A percentile compares a stretch with the other conserved stretches of the same genome.
Conservation (phyloP, 2,888 invertebrate genomes). For the Schrankia costaestrigalis region DNA sequence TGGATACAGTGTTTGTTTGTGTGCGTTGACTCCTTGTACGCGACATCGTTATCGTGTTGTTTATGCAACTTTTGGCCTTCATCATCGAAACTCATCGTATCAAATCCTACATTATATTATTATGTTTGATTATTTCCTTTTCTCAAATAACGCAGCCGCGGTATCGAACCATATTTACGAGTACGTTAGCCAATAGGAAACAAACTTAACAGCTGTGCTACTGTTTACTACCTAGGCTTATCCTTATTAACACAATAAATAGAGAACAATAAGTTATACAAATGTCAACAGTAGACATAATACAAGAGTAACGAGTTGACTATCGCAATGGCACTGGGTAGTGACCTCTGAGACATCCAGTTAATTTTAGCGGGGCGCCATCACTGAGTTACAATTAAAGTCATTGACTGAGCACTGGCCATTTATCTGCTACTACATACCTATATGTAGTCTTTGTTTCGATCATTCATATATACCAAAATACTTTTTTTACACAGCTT, state of each 20-base stretch:
- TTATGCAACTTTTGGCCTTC: slow-evolving; percentile 2
- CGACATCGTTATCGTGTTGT: slow-evolving; percentile 13
- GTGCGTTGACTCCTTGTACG: slow-evolving; percentile 24
- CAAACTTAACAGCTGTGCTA: too few relatives aligned
- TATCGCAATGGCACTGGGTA: slow-evolving; percentile 31
- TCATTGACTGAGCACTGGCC: slow-evolving; percentile 46
- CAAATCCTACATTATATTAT: too few relatives aligned
- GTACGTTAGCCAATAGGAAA: too few relatives aligned
- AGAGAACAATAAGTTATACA: slow-evolving; percentile 13
- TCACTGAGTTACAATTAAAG: slow-evolving; percentile 44
- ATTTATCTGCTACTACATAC: slow-evolving; percentile 12
- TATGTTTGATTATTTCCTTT: too few relatives aligned
- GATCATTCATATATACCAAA: too few relatives aligned
- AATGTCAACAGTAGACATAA: slow-evolving; percentile 16
- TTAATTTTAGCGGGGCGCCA: slow-evolving; percentile 56
- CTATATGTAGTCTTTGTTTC: slow-evolving; percentile 3
- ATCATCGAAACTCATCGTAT: not conserved
- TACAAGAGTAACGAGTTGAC: slow-evolving; percentile 11
- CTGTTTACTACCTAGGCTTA: too few relatives aligned
- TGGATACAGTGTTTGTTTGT: slow-evolving; percentile 30
- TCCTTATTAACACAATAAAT: slow-evolving; percentile 15
- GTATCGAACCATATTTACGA: too few relatives aligned
- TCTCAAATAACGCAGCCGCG: too few relatives aligned
- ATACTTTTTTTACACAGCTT: too few relatives aligned
- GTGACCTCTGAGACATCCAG: slow-evolving; percentile 46